These are phyloP conservation scores for Eulithis testata DNA, from an alignment of 2,888 invertebrate species.

Conservation along the genomic window DNA sequence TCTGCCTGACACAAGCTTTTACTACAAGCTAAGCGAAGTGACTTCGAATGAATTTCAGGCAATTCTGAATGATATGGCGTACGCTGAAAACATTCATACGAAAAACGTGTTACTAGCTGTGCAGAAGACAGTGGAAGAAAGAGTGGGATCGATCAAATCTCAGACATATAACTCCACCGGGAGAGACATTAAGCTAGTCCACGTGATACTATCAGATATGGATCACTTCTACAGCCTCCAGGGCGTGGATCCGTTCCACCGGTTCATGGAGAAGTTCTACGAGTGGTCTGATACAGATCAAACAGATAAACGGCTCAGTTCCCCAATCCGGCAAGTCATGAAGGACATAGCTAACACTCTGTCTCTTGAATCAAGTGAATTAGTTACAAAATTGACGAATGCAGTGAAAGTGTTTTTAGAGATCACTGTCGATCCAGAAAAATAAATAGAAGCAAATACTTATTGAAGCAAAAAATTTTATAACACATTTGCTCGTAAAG, in stretches of 20 bases:
- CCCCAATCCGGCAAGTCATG: constrained; percentile 48
- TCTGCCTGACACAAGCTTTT: constrained; percentile 52
- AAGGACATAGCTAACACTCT: constrained; percentile 50
- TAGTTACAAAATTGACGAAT: constrained; percentile 56
- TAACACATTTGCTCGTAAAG: too few relatives aligned
- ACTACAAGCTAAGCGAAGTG: constrained; percentile 50
- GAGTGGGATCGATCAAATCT: constrained; percentile 45
- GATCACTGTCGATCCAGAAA: constrained; percentile 59
- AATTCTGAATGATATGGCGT: constrained; percentile 66
- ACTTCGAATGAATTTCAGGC: constrained; percentile 60
- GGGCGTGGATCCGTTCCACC: constrained; percentile 54
- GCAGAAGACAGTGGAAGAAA: constrained; percentile 52
- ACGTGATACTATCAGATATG: constrained; percentile 67
- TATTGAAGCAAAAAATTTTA: too few relatives aligned
- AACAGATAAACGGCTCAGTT: constrained; percentile 43
- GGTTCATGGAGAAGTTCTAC: constrained; percentile 52
- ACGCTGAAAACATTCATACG: constrained; percentile 54
- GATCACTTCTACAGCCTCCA: constrained; percentile 60
- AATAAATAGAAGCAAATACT: constrained; percentile 30
- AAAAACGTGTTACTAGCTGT: constrained; percentile 56
- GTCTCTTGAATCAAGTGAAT: constrained; percentile 43
- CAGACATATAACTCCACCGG: constrained; percentile 42
- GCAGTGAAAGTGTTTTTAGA: constrained; percentile 67
- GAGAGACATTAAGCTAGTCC: constrained; percentile 57
- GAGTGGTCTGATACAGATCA: constrained; percentile 50